phyloP scores from a whole-genome alignment of 2,888 invertebrate genomes.

The Flexamia atlantica region DNA sequence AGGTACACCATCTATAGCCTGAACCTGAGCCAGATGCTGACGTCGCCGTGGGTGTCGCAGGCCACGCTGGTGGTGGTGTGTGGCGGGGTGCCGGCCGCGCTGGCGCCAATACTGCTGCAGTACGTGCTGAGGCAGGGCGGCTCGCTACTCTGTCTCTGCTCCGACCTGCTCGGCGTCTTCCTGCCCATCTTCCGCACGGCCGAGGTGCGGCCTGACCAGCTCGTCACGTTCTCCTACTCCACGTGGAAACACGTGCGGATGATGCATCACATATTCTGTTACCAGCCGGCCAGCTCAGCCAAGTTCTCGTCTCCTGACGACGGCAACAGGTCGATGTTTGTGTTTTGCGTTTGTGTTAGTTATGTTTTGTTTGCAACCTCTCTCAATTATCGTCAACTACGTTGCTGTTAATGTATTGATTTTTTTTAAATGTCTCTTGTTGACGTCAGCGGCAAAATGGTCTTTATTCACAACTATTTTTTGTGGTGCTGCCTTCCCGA shows the following conservation, averaged over 20 bases:
- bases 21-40: conserved; percentile 73
- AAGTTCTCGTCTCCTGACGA: conserved; percentile 74
- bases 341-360: background rate
- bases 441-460: too few relatives aligned
- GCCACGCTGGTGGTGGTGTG: conserved; percentile 87
- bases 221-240: conserved; percentile 90
- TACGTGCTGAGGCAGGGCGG: conserved; percentile 85
- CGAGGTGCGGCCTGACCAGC: conserved; percentile 82
- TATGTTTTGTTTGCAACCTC: too few relatives aligned
- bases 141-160: conserved; percentile 87
- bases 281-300: conserved; percentile 90
- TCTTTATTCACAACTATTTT: too few relatives aligned
- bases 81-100: conserved; percentile 83
- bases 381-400: too few relatives aligned
- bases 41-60: conserved; percentile 81
- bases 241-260: conserved; percentile 88
- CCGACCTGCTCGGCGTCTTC: conserved; percentile 87
- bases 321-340: conserved; percentile 72
- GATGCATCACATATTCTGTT: conserved; percentile 94
- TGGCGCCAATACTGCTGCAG: conserved; percentile 83
- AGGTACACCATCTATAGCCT: conserved; percentile 76
- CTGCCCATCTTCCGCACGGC: conserved; percentile 90
- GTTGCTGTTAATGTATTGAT: too few relatives aligned
- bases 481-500: too few relatives aligned
- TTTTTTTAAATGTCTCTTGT: too few relatives aligned